Base-by-base conservation (phyloP, 2,797 vertebrate species). In the Lophius americanus region DNA sequence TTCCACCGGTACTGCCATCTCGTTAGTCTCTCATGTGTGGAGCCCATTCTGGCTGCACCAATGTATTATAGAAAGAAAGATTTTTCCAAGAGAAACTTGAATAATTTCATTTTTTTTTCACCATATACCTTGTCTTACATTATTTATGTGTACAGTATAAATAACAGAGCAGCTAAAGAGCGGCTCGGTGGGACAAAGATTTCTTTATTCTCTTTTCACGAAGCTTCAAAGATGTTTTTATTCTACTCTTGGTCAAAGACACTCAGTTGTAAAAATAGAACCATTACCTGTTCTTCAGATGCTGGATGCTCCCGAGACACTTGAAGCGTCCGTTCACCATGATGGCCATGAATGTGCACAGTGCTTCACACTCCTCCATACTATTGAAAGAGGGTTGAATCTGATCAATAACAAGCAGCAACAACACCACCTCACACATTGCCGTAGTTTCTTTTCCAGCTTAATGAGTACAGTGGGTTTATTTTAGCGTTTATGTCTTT, bases 351-450 rank as follows among this genome's bases (percentile, higher is more conserved):
- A 97, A 95, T 2, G 97, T 99, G 78, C 98, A 99, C 39, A 99
- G 85, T 0, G 97, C 97, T 84, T 99, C 98, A 76, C 98, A 99
- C 84, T 99, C 98, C 91, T 99, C 98, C 98, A 99, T 99, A 62
- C 98, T 99, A 81, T 36, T 8, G 51, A 73, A 44, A 69, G n/a
- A 68, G 10, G n/a, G 33, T 9, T 9, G 35, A 36, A 32, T 4
- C 3, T 1, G 12, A 33, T 48, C 12, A 69, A 70, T 47, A 49
- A 10, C 11, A 55, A 39, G 5, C 3, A 32, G 13, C 39, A 55
- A 37, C 37, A 54, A 23, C 23, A 23, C 23, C 23, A 23, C 23
- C 23, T 1, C 23, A 23, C 23, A 23, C 23, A 23, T 23, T 23
- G 23, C 23, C 23, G 23, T 23, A 23, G 23, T 23, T 23, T 23